A percentile compares a stretch with the other conserved stretches of the same genome.
Evolutionary conservation across 1,140 invertebrate genomes (phyloP).

Genomic region (Platyscapa corneri): DNA sequence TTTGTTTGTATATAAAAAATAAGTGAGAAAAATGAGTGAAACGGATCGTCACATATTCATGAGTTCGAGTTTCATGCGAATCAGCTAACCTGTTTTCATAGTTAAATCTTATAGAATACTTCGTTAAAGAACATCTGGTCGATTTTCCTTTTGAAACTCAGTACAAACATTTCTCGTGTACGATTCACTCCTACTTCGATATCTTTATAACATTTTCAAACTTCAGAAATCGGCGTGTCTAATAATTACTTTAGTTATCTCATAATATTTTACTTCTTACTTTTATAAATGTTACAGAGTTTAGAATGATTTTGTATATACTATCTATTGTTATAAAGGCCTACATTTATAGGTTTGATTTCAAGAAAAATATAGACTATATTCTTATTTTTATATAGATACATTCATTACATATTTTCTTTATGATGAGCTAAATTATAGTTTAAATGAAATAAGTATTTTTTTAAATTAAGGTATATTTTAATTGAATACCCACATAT

Average conservation of each 20-base stretch:
- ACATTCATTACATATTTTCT: too few species aligned
- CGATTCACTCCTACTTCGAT: background rate
- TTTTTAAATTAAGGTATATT: background rate
- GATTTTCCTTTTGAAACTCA: background rate
- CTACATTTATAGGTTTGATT: conserved; percentile 15
- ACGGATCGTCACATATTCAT: background rate
- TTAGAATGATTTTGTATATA: conserved; percentile 15
- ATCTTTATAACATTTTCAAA: conserved; percentile 2
- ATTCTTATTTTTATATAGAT: background rate
- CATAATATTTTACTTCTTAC: background rate
- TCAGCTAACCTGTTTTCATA: background rate
- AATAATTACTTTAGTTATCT: background rate
- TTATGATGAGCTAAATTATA: conserved; percentile 1
- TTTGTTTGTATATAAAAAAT: conserved; percentile 17
- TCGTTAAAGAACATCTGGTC: conserved; percentile 16
- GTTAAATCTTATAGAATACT: conserved; percentile 28
- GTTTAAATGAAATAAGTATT: background rate
- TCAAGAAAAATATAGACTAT: conserved; percentile 41
- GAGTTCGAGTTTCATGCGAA: background rate
- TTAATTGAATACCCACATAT: too few species aligned
- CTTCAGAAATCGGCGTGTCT: conserved; percentile 30
- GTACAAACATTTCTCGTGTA: conserved; percentile 28
- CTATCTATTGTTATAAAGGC: conserved; percentile 7
- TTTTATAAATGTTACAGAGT: background rate
- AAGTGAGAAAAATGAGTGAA: conserved; percentile 12